phyloP scores from a whole-genome alignment of 2,797 vertebrate species.

The Hypotaenidia philippensis region DNA sequence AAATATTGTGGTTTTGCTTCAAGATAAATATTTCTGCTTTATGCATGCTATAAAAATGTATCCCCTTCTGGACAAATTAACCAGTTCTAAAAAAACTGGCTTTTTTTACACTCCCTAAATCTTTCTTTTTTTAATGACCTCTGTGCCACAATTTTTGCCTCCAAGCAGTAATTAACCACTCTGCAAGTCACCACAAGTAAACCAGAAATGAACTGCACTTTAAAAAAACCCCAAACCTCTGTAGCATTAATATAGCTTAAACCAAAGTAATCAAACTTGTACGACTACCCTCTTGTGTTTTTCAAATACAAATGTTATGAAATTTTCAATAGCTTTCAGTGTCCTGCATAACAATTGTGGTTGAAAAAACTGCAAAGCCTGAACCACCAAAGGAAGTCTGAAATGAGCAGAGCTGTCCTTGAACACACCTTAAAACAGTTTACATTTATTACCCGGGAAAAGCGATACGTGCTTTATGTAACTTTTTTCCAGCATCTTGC shows the following conservation, averaged over 20 bases:
- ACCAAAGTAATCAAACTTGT: constrained; percentile 84
- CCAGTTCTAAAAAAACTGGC: constrained; percentile 53
- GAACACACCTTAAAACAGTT: constrained; percentile 67
- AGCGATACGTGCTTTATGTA: constrained; percentile 38
- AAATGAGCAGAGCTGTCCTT: constrained; percentile 60
- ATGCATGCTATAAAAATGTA: constrained; percentile 64
- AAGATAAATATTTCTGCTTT: constrained; percentile 73
- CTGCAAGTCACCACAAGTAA: constrained; percentile 80
- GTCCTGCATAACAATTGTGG: constrained; percentile 60
- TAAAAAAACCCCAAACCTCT: constrained; percentile 21
- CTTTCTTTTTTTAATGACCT: constrained; percentile 84
- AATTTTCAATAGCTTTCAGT: constrained; percentile 66
- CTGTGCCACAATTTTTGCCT: constrained; percentile 79
- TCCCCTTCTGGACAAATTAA: constrained; percentile 71
- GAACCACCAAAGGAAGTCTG: constrained; percentile 50
- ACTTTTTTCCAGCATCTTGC: background rate
- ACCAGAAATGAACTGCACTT: constrained; percentile 79
- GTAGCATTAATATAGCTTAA: constrained; percentile 79
- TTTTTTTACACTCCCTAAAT: constrained; percentile 72
- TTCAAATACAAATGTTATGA: constrained; percentile 73
- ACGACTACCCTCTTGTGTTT: constrained; percentile 74
- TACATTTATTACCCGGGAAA: constrained; percentile 47
- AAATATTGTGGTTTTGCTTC: constrained; percentile 67
- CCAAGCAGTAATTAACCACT: constrained; percentile 83
- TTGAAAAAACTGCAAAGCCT: constrained; percentile 52